These are phyloP conservation scores for Podarcis siculus DNA, from an alignment of 2,797 vertebrate genomes.

Conservation along the genomic window DNA sequence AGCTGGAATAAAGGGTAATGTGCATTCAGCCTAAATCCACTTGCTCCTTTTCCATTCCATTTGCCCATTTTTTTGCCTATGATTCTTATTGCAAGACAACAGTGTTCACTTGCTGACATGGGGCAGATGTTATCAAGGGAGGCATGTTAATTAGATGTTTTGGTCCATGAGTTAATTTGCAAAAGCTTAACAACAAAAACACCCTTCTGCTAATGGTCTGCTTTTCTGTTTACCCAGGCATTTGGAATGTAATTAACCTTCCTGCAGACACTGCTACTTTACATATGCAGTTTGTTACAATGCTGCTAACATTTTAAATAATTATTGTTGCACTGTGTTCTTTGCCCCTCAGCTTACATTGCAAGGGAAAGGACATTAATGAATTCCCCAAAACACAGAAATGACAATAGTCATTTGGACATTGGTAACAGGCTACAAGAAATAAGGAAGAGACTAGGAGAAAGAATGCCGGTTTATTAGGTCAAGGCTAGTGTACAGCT, in stretches of 20 bases:
- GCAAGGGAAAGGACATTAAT: background rate
- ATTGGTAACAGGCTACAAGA: no score
- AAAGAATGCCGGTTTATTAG: background rate
- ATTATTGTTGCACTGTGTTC: no score
- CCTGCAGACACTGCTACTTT: no score
- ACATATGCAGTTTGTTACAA: no score
- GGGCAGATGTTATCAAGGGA: background rate
- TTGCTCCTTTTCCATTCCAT: background rate
- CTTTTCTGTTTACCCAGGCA: no score
- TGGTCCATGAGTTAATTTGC: background rate
- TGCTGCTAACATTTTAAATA: no score
- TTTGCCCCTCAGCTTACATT: no score
- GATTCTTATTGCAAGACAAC: background rate
- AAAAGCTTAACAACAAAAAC: background rate
- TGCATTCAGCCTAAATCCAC: background rate
- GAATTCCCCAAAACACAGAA: background rate
- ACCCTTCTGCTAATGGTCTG: no score
- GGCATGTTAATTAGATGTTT: background rate
- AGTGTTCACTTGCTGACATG: background rate
- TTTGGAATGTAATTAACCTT: no score
- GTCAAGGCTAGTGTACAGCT: background rate
- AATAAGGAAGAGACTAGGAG: no score
- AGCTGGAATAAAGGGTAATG: no score
- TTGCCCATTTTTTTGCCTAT: background rate
- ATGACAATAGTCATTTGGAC: background rate